Evolutionary conservation across 2,113 vertebrate genomes (phyloP).

Genomic region (Camelus bactrianus): DNA sequence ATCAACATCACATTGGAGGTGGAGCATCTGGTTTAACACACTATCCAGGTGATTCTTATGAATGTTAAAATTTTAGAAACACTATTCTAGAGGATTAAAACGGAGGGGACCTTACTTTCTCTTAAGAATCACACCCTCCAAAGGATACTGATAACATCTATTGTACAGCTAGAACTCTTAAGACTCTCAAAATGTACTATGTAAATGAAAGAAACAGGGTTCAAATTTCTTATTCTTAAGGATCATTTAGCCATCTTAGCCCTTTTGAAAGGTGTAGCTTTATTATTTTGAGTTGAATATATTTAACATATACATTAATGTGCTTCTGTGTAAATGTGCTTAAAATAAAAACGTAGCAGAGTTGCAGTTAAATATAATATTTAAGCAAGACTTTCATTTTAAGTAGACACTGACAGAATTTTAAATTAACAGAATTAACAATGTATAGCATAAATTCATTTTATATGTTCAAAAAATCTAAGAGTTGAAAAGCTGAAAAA

Average conservation of each 20-base stretch:
- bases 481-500: constrained; percentile 45
- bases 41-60: not conserved
- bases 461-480: constrained; percentile 38
- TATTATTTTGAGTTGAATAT: not conserved
- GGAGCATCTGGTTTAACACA: not conserved
- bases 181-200: not conserved
- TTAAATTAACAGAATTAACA: constrained; percentile 53
- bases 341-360: not conserved
- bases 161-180: not conserved
- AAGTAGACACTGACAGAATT: not conserved
- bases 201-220: not conserved
- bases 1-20: not conserved
- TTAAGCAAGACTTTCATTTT: constrained; percentile 58
- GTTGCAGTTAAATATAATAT: not conserved
- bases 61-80: constrained; percentile 5
- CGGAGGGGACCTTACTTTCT: not conserved
- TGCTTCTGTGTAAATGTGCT: not conserved
- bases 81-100: not conserved
- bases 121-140: not conserved
- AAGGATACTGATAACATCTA: not conserved
- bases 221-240: not conserved
- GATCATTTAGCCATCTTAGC: not conserved
- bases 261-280: constrained; percentile 21
- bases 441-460: constrained; percentile 51
- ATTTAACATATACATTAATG: constrained; percentile 23